Percentiles rank a stretch among this genome's conserved stretches.
Conservation (phyloP, 2,797 vertebrate genomes). For the Micromesistius poutassou region DNA sequence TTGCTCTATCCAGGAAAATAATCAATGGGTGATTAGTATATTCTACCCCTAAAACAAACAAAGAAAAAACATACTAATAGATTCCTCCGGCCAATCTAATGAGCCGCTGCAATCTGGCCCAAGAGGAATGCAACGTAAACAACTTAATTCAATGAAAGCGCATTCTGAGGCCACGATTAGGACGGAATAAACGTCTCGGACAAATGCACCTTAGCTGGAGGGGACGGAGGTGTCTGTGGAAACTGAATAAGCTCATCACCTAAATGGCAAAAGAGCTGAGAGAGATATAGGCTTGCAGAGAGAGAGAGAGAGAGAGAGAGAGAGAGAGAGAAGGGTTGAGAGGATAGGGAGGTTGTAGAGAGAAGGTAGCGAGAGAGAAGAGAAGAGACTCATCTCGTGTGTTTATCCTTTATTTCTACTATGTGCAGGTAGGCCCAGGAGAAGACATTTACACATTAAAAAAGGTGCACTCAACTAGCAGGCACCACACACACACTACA, state of each 20-base stretch:
- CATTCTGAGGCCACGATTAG: constrained; percentile 50
- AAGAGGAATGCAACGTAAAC: constrained; percentile 29
- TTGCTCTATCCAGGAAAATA: not conserved
- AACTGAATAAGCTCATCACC: constrained; percentile 71
- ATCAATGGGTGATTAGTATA: not conserved
- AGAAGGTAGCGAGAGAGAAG: not conserved
- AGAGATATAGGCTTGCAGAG: not conserved
- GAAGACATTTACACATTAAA: not conserved
- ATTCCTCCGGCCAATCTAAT: constrained; percentile 32
- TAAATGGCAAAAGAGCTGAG: constrained; percentile 59
- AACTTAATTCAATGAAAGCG: constrained; percentile 29
- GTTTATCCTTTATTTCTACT: not conserved
- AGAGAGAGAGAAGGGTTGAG: constrained; percentile 34
- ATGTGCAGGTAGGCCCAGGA: not conserved
- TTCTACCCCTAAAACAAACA: not conserved
- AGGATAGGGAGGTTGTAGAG: not conserved
- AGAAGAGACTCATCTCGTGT: not conserved
- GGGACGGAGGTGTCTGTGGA: constrained; percentile 43
- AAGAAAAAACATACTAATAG: constrained; percentile 4
- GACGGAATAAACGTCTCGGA: constrained; percentile 49
- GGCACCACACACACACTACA: constrained; percentile 15
- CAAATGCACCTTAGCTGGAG: constrained; percentile 40
- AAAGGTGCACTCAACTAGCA: not conserved
- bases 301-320: constrained; percentile 39
- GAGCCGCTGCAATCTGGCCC: constrained; percentile 14